Conservation (phyloP, 2,888 invertebrate genomes). For the Calliphora vomitoria region DNA sequence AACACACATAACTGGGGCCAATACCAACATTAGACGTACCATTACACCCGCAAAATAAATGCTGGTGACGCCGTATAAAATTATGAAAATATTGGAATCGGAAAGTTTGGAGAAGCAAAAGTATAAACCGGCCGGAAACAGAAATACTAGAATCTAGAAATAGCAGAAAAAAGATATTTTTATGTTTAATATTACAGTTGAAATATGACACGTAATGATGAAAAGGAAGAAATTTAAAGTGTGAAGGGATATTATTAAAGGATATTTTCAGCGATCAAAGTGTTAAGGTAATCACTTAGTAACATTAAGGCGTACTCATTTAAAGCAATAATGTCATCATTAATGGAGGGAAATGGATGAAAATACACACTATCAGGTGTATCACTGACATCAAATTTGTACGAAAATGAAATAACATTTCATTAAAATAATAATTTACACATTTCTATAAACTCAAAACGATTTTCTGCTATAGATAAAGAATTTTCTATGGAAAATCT, state of each 20-base stretch:
- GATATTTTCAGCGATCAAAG: conserved; percentile 87
- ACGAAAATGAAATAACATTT: no score
- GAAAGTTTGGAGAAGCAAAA: conserved; percentile 97
- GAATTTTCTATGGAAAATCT: no score
- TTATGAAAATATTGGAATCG: conserved; percentile 98
- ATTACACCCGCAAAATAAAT: conserved; percentile 99
- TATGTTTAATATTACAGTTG: no score
- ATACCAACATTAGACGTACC: conserved; percentile 98
- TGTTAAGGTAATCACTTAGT: conserved; percentile 85
- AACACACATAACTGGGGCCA: conserved; percentile 99
- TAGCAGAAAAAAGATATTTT: neutral
- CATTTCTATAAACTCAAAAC: no score
- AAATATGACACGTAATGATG: neutral
- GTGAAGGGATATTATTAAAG: neutral
- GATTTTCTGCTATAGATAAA: no score
- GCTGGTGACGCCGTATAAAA: conserved; percentile 98
- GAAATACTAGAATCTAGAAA: conserved; percentile 94
- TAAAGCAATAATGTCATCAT: conserved; percentile 77
- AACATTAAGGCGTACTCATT: conserved; percentile 84
- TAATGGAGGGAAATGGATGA: conserved; percentile 2
- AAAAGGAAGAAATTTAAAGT: neutral
- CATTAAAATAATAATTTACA: no score
- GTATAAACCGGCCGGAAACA: conserved; percentile 98
- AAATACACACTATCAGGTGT: neutral
- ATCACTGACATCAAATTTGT: no score